Evolutionary conservation across 2,888 invertebrate genomes (phyloP).

Genomic region (Diaperis boleti): DNA sequence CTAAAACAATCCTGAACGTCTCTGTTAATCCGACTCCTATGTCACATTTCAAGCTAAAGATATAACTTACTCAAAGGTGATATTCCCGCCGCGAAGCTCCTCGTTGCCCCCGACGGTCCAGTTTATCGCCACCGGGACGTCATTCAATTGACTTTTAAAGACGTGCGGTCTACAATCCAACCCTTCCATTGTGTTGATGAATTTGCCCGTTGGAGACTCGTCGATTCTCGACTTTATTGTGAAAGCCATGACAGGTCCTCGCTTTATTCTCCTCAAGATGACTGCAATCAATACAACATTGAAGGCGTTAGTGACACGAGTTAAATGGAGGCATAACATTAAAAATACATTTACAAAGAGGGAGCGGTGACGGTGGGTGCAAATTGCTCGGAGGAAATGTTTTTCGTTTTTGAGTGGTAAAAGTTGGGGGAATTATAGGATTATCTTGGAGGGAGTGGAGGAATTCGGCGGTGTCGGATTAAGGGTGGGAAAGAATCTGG

Average conservation of each 20-base stretch:
- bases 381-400: not conserved
- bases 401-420: not conserved
- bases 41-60: not conserved
- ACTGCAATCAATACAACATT: slow-evolving; percentile 50
- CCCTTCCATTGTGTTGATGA: slow-evolving; percentile 43
- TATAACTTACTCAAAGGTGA: slow-evolving; percentile 59
- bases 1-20: too few relatives aligned
- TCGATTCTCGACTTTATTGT: slow-evolving; percentile 50
- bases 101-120: slow-evolving; percentile 55
- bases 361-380: too few relatives aligned
- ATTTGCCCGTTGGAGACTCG: slow-evolving; percentile 47
- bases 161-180: slow-evolving; percentile 50
- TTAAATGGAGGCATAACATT: not conserved
- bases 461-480: not conserved
- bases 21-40: too few relatives aligned
- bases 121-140: slow-evolving; percentile 50
- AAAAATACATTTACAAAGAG: not conserved
- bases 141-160: slow-evolving; percentile 49
- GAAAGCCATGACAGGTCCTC: slow-evolving; percentile 46
- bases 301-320: not conserved
- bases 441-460: not conserved
- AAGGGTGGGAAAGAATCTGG: not conserved
- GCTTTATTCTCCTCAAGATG: slow-evolving; percentile 40
- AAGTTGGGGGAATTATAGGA: not conserved
- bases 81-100: slow-evolving; percentile 51